These are phyloP conservation scores for Sebastolobus altivelis DNA, from an alignment of 2,797 vertebrate genomes.

Conservation along the genomic window DNA sequence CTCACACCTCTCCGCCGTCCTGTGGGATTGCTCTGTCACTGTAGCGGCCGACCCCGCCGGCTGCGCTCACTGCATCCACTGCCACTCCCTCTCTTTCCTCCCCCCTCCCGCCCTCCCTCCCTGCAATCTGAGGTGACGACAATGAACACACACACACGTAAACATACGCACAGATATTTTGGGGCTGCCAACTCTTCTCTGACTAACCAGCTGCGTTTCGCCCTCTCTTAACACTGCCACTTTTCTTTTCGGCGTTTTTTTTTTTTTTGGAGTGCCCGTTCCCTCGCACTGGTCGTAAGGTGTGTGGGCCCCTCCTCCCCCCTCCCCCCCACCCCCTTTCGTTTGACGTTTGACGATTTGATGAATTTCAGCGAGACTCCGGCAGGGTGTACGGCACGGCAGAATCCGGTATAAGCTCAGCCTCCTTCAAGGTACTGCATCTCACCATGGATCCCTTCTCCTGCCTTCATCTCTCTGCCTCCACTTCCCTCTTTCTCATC, in stretches of 20 bases:
- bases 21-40: slow-evolving; percentile 71
- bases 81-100: slow-evolving; percentile 36
- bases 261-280: slow-evolving; percentile 39
- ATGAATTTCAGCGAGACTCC: slow-evolving; percentile 89
- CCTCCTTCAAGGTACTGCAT: slow-evolving; percentile 90
- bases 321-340: slow-evolving; percentile 33
- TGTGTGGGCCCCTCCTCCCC: slow-evolving; percentile 66
- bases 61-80: slow-evolving; percentile 62
- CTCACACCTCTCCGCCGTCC: slow-evolving; percentile 59
- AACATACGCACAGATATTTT: slow-evolving; percentile 30
- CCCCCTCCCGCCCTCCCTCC: slow-evolving; percentile 26
- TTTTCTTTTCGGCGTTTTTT: slow-evolving; percentile 59
- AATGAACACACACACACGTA: slow-evolving; percentile 46
- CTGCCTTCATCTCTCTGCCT: slow-evolving; percentile 50
- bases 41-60: slow-evolving; percentile 46
- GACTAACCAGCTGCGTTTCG: slow-evolving; percentile 78
- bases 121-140: slow-evolving; percentile 49
- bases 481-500: slow-evolving; percentile 30
- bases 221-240: slow-evolving; percentile 71
- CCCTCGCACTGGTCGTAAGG: slow-evolving; percentile 66
- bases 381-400: slow-evolving; percentile 88
- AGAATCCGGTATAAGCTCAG: slow-evolving; percentile 92
- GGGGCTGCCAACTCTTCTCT: slow-evolving; percentile 68
- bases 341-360: slow-evolving; percentile 83
- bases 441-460: slow-evolving; percentile 72